Conservation (phyloP, 1,140 invertebrate genomes). For the Drosophila bifasciata region DNA sequence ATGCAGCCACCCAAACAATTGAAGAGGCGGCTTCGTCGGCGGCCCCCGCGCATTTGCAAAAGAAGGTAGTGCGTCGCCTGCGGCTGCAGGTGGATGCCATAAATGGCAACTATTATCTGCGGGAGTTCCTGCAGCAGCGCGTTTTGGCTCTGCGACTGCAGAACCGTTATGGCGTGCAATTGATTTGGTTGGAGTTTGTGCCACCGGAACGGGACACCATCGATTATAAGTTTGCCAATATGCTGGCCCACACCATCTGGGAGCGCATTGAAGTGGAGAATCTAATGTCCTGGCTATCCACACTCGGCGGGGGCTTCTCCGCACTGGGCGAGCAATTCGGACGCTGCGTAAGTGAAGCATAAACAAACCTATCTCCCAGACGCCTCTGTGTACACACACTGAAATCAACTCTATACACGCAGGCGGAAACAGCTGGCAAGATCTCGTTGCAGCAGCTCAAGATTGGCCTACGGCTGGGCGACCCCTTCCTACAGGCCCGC, state of each 20-base stretch:
- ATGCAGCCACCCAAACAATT: no score
- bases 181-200: slow-evolving; percentile 80
- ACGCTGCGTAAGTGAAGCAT: slow-evolving; percentile 88
- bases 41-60: not conserved
- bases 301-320: slow-evolving; percentile 96
- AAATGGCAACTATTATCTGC: slow-evolving; percentile 65
- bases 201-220: slow-evolving; percentile 87
- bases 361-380: no score
- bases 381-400: not conserved
- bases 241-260: slow-evolving; percentile 84
- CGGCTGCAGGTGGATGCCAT: slow-evolving; percentile 61
- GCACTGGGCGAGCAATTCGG: slow-evolving; percentile 93
- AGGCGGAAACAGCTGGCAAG: slow-evolving; percentile 94
- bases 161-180: slow-evolving; percentile 37
- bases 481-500: slow-evolving; percentile 90
- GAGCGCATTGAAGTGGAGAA: slow-evolving; percentile 92
- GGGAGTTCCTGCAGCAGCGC: slow-evolving; percentile 52
- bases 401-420: not conserved
- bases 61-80: slow-evolving; percentile 37
- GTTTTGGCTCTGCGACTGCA: slow-evolving; percentile 26
- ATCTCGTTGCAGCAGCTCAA: slow-evolving; percentile 93
- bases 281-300: slow-evolving; percentile 97
- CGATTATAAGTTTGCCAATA: slow-evolving; percentile 87
- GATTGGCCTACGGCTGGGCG: slow-evolving; percentile 91
- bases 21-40: slow-evolving; percentile 1